phyloP scores from a whole-genome alignment of 37 sponge, comb jelly and placozoan genomes.

The Tethya wilhelma region DNA sequence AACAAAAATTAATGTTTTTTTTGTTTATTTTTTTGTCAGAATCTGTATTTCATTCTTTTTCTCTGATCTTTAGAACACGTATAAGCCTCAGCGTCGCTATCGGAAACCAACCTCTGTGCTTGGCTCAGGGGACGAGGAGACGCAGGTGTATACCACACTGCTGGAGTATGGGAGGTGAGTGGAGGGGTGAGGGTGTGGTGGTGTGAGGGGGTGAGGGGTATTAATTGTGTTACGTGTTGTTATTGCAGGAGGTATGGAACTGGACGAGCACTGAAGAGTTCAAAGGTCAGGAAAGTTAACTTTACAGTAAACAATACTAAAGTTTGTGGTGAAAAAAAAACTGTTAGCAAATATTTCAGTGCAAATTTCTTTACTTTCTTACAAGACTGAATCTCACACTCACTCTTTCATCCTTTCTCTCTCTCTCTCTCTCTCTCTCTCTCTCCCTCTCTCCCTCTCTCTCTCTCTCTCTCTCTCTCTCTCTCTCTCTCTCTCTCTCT shows the following conservation, averaged over 20 bases:
- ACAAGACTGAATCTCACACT: background rate
- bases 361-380: background rate
- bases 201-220: background rate
- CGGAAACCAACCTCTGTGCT: slow-evolving; percentile 44
- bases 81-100: slow-evolving; percentile 80
- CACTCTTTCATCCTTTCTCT: background rate
- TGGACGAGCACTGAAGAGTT: slow-evolving; percentile 38
- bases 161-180: slow-evolving; percentile 89
- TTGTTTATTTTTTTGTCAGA: background rate
- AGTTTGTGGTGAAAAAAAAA: background rate
- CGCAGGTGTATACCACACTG: slow-evolving; percentile 76
- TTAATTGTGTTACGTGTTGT: background rate
- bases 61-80: slow-evolving; percentile 36
- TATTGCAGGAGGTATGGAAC: slow-evolving; percentile 52
- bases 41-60: background rate
- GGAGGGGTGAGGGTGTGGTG: background rate
- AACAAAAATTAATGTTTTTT: background rate
- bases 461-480: background rate
- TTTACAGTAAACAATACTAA: too few relatives aligned
- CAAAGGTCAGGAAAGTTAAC: slow-evolving; percentile 28
- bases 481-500: background rate
- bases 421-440: background rate
- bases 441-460: background rate
- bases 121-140: slow-evolving; percentile 72
- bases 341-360: background rate